phyloP scores from a whole-genome alignment of 2,888 invertebrate genomes.

The Scrobipalpa atriplicella region DNA sequence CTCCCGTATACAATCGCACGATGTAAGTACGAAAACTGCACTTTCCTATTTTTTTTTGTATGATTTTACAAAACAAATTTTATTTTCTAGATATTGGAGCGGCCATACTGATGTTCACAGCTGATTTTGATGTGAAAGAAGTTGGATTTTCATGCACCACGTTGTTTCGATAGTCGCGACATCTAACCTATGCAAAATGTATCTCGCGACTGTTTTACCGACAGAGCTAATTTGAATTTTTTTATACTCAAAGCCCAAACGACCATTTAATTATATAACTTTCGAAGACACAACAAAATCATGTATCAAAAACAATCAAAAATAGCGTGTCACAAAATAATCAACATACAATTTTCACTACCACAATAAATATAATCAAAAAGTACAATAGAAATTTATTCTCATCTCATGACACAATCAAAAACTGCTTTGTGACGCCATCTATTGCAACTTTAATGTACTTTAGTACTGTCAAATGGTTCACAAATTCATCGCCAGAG shows the following conservation, averaged over 20 bases:
- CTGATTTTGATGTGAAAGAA: conserved; percentile 82
- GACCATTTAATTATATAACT: not conserved
- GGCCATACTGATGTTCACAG: conserved; percentile 83
- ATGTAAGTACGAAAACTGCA: conserved; percentile 73
- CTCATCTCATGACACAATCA: not conserved
- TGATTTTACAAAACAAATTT: conserved; percentile 69
- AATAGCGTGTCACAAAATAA: not conserved
- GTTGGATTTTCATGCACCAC: conserved; percentile 70
- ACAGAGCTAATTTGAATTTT: conserved; percentile 15
- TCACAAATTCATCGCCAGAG: not conserved
- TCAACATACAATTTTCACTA: not conserved
- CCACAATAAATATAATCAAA: not conserved
- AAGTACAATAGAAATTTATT: not conserved
- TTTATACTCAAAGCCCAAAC: not conserved
- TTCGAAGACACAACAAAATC: not conserved
- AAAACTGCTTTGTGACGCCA: not conserved
- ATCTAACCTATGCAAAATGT: conserved; percentile 47
- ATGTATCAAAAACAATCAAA: not conserved
- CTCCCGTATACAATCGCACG: conserved; percentile 57
- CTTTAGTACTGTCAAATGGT: too few species aligned
- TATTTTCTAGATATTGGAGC: conserved; percentile 73
- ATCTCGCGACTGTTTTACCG: conserved; percentile 54
- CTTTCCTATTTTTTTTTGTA: conserved; percentile 71
- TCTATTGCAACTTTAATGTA: not conserved
- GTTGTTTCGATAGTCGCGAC: conserved; percentile 70